Evolutionary conservation across 2,797 vertebrate species (phyloP), one percentile per base, ranked within the genome.

Genomic region (Pogoniulus pusillus): DNA sequence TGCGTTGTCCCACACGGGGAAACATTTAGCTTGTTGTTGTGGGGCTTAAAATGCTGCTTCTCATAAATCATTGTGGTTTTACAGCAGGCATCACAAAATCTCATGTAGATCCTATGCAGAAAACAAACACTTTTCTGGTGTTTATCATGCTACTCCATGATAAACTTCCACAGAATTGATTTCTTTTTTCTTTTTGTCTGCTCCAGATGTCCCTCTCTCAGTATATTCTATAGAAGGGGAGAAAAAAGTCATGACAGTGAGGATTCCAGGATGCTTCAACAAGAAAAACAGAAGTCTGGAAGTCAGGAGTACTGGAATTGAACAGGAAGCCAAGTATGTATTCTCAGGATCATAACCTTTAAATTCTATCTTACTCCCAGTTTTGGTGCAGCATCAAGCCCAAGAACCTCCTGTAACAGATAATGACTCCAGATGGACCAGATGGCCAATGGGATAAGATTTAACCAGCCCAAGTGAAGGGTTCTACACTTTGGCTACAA

Each of bases 21-120:
- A 96, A 88, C 77, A 93, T 91, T 96, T 95, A 93, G 85, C 82
- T 91, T 94, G 34, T 84, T 85, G 39, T 54, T 39, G 37, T 80
- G 73, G 66, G 93, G 89, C 85, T 59, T 59, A 91, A 95, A 96
- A 93, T 69, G 49, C 76, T 94, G 58, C 60, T 89, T 92, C 82
- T 39, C 83, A 59, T 86, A 95, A 95, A 95, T 95, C 87, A 73
- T 60, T 90, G 57, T 68, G 85, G 85, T 41, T 96, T 95, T 68
- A 82, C 74, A 90, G 87, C 65, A 94, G 43, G 66, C 70, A 85
- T 83, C 90, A 77, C 37, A 79, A 95, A 90, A 94, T 66, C 35
- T 41, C 17, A 32, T 75, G n/a, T 43, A 80, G 73, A 39, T 85
- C 20, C 30, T 41, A 69, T 26, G 16, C 12, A 72, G 68, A 74